Conservation (phyloP, 2,113 vertebrate species). For the Terrapene triunguis region DNA sequence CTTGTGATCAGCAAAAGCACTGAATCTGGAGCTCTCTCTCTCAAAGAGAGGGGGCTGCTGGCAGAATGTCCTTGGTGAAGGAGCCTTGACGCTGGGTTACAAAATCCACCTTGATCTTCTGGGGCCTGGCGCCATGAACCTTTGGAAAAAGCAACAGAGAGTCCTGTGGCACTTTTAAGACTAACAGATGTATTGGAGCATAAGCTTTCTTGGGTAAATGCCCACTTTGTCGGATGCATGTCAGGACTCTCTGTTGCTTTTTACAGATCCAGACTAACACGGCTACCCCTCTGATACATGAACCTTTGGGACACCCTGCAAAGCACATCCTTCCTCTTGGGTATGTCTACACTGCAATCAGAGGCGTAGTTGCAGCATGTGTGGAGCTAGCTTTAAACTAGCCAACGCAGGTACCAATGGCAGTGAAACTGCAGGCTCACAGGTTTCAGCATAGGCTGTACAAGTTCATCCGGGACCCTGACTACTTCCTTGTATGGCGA, state of each 20-base stretch:
- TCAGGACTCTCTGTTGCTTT: no score
- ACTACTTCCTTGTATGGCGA: neutral
- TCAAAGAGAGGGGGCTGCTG: neutral
- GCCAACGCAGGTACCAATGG: neutral
- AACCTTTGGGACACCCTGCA: neutral
- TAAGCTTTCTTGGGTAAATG: no score
- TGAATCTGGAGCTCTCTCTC: neutral
- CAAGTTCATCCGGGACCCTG: neutral
- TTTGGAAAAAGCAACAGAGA: neutral
- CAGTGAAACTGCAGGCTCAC: neutral
- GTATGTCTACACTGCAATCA: neutral
- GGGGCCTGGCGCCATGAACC: neutral
- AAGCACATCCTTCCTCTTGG: neutral
- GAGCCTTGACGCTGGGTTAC: neutral
- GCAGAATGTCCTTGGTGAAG: neutral
- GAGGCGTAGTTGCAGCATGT: neutral
- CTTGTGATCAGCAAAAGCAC: neutral
- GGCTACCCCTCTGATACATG: neutral
- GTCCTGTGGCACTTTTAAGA: no score
- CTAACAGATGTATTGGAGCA: no score
- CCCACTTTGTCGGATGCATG: no score
- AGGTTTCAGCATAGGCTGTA: neutral
- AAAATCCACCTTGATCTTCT: neutral
- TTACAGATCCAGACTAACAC: no score
- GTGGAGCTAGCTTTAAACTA: neutral